phyloP scores from a whole-genome alignment of 2,888 invertebrate species.

The Syritta pipiens region DNA sequence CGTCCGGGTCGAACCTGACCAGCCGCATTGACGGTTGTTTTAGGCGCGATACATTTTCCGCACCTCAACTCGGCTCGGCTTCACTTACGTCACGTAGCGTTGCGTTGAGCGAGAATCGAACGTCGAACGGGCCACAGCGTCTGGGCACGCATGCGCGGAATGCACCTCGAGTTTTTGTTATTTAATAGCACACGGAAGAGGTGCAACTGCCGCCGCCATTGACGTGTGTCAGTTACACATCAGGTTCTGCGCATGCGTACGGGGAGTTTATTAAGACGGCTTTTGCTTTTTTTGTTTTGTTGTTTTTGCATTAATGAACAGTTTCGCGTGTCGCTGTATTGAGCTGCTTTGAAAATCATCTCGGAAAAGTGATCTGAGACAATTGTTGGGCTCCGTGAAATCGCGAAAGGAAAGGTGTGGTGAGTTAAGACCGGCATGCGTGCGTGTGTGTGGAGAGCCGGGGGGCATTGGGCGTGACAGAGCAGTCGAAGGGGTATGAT shows the following conservation, averaged over 20 bases:
- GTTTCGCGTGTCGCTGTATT: conserved; percentile 63
- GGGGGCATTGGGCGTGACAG: too few relatives aligned
- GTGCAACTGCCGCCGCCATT: conserved; percentile 60
- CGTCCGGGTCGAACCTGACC: too few relatives aligned
- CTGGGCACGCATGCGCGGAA: conserved; percentile 55
- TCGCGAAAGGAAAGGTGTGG: too few relatives aligned
- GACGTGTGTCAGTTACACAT: conserved; percentile 67
- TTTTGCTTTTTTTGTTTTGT: too few relatives aligned
- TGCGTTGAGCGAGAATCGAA: conserved; percentile 46
- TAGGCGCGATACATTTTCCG: too few relatives aligned
- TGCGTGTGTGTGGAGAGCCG: too few relatives aligned
- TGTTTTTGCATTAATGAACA: conserved; percentile 65
- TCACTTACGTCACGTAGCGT: conserved; percentile 58
- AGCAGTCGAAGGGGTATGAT: too few relatives aligned
- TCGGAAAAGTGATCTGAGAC: conserved; percentile 38
- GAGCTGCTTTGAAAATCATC: too few relatives aligned
- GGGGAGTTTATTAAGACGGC: conserved; percentile 58
- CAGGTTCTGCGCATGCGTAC: conserved; percentile 52
- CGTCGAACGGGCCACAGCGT: conserved; percentile 50
- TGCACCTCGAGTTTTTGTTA: conserved; percentile 56
- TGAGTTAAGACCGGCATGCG: too few relatives aligned
- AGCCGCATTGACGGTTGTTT: too few relatives aligned
- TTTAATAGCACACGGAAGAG: conserved; percentile 65
- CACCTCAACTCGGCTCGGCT: conserved; percentile 41
- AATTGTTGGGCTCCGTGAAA: conserved; percentile 37